Percentiles rank a stretch among this genome's conserved stretches.
phyloP scores from a whole-genome alignment of 1,140 invertebrate species.

The Cydia strobilella region DNA sequence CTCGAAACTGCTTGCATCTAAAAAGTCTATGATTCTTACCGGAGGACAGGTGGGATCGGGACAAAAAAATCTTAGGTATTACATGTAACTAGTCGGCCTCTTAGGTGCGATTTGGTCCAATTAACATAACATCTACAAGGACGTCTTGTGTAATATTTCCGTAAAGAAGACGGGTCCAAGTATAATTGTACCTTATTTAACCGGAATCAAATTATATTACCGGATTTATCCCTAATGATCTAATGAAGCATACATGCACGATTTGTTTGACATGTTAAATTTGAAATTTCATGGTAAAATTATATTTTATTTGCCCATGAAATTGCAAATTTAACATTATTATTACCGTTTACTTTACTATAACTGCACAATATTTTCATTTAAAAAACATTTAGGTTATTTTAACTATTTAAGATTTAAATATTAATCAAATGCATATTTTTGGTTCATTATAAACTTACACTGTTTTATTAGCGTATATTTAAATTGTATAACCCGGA shows the following conservation, averaged over 20 bases:
- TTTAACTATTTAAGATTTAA: background rate
- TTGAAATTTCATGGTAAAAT: slow-evolving; percentile 14
- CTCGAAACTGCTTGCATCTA: slow-evolving; percentile 19
- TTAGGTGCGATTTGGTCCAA: slow-evolving; percentile 41
- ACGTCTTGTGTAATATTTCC: slow-evolving; percentile 53
- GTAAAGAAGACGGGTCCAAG: slow-evolving; percentile 48
- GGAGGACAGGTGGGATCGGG: background rate
- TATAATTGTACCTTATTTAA: slow-evolving; percentile 37
- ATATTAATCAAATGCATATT: slow-evolving; percentile 15
- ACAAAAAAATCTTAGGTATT: background rate
- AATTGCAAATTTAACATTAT: background rate
- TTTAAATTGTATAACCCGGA: slow-evolving; percentile 21
- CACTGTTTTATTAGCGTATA: slow-evolving; percentile 1
- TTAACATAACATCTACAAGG: slow-evolving; percentile 54
- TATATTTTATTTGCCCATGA: slow-evolving; percentile 1
- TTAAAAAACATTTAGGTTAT: background rate
- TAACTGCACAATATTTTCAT: too few species aligned
- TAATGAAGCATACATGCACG: slow-evolving; percentile 6
- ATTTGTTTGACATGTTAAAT: slow-evolving; percentile 15
- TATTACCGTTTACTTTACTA: too few species aligned
- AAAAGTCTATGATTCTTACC: background rate
- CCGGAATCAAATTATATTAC: slow-evolving; percentile 42
- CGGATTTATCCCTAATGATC: background rate
- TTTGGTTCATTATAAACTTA: slow-evolving; percentile 4
- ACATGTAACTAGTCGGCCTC: slow-evolving; percentile 38